These are phyloP conservation scores for Tyrophagus putrescentiae DNA, from an alignment of 1,140 invertebrate species.

Conservation along the genomic window DNA sequence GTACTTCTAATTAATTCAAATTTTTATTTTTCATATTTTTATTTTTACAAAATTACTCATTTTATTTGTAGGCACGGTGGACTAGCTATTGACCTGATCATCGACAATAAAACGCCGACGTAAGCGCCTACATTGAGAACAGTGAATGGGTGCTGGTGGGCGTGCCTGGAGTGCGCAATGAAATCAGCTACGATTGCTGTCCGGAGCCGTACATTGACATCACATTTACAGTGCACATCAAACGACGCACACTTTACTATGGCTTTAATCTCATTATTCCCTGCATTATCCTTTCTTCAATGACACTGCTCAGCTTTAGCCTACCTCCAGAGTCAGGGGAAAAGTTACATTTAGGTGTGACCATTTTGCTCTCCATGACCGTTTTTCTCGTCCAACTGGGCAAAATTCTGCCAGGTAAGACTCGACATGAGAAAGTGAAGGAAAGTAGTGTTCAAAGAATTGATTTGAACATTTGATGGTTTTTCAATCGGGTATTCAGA, in stretches of 20 bases:
- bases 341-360: constrained; percentile 96
- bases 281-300: constrained; percentile 90
- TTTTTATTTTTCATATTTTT: not conserved
- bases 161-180: constrained; percentile 75
- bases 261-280: constrained; percentile 99
- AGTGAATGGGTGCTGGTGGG: constrained; percentile 97
- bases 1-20: not conserved
- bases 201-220: constrained; percentile 93
- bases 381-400: constrained; percentile 96
- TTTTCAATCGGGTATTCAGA: no score
- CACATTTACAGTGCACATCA: constrained; percentile 92
- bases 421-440: no score
- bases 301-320: constrained; percentile 95
- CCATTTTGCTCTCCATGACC: constrained; percentile 96
- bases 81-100: constrained; percentile 70
- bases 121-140: constrained; percentile 86
- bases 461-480: no score
- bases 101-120: constrained; percentile 77
- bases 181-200: constrained; percentile 84
- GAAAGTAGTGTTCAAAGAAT: no score
- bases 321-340: constrained; percentile 96
- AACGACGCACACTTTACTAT: constrained; percentile 94
- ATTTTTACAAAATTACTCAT: not conserved
- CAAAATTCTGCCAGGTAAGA: constrained; percentile 61
- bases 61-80: constrained; percentile 53